These are phyloP conservation scores for Mechanitis messenoides DNA, from an alignment of 2,888 invertebrate species.

Conservation along the genomic window DNA sequence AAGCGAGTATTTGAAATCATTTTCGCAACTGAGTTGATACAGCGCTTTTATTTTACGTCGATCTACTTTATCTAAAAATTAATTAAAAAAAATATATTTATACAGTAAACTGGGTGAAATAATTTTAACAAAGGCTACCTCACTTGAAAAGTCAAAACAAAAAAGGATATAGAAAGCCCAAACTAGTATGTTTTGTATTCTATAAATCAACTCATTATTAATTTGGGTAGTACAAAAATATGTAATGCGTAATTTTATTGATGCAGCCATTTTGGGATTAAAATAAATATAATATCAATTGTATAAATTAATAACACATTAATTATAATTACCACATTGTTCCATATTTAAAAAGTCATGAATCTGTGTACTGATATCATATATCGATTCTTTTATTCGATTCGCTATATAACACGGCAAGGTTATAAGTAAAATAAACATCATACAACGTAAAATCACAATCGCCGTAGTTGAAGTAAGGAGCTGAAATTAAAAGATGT, in stretches of 20 bases:
- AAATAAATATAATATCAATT: no score
- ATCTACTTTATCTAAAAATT: conserved; percentile 49
- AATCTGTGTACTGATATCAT: conserved; percentile 43
- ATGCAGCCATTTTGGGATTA: no score
- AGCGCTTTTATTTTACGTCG: conserved; percentile 56
- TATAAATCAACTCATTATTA: no score
- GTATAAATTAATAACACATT: background rate
- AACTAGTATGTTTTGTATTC: no score
- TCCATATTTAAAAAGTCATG: conserved; percentile 32
- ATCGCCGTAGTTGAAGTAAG: conserved; percentile 12
- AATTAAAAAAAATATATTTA: background rate
- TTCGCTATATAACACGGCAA: conserved; percentile 52
- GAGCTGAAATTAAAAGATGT: conserved; percentile 2
- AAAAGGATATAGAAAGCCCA: no score
- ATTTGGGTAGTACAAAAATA: no score
- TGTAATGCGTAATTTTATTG: no score
- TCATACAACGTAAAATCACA: conserved; percentile 44
- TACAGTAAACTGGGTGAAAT: background rate
- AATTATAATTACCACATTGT: background rate
- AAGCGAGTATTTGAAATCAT: conserved; percentile 54
- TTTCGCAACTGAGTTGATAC: conserved; percentile 51
- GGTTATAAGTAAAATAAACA: conserved; percentile 44
- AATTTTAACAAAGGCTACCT: no score
- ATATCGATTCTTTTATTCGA: conserved; percentile 43
- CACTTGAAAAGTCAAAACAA: no score